Base-by-base conservation (phyloP, 2,888 invertebrate genomes). In the Drosophila suboccidentalis region DNA sequence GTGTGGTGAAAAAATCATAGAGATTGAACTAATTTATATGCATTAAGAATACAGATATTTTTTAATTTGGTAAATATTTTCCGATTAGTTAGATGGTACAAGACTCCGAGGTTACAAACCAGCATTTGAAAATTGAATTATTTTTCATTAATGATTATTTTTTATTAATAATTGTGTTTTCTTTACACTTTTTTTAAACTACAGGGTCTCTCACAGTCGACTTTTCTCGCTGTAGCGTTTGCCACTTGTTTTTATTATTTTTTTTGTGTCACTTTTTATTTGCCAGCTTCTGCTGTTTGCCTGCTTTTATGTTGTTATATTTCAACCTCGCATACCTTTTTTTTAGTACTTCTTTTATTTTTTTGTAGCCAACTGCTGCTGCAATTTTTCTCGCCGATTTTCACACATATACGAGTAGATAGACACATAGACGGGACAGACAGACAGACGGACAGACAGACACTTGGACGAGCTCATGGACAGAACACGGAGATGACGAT, bases 381-480 rank as follows among this genome's bases (percentile, higher is more conserved):
- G 87, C 69, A 86, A 80, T 86, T 70, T 82, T 75, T 80, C 82
- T 82, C 80, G 74, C 82, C 76, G 80, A 79, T 80, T 79, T 81
- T 80, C 82, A 82, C 82, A 79, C 82, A 76, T 73, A 80, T 29
- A 61, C 47, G 53, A 62, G 59, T 47, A 64, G 57, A 73, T 60
- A 73, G 68, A 73, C 63, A 71, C 47, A 66, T 50, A 59, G 61
- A 49, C 57, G n/a, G 62, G 36, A 53, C 29, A 29, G 29, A 29
- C 50, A 39, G 54, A 50, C 50, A 39, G 36, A 53, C 29, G 8
- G 29, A 29, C 50, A 39, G 54, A 50, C 50, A 39, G 54, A 50
- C 59, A 77, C 63, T 46, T 59, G 68, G 66, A 73, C 66, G 46
- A 51, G 75, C 59, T 69, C 66, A 54, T 53, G 41, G 50, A 50